A percentile compares a stretch with the other conserved stretches of the same genome.
Evolutionary conservation across 2,888 invertebrate species (phyloP).

Genomic region (Nomada flava): DNA sequence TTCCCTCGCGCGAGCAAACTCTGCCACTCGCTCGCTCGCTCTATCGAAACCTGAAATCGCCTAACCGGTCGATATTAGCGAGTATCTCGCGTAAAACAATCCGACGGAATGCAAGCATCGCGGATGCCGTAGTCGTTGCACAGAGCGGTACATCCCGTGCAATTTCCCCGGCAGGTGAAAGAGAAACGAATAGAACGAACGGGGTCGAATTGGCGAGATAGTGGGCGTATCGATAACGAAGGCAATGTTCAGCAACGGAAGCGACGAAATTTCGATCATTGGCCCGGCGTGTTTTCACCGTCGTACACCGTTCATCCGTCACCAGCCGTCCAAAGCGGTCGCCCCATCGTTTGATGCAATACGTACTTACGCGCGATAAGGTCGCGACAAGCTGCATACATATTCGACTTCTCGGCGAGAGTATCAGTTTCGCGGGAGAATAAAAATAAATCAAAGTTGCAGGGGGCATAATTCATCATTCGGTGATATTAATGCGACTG

Average conservation of each 20-base stretch:
- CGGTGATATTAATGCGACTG: conserved; percentile 79
- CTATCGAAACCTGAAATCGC: conserved; percentile 48
- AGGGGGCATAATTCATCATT: conserved; percentile 78
- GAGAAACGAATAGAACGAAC: background rate
- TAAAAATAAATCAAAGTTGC: conserved; percentile 67
- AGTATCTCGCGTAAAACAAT: conserved; percentile 59
- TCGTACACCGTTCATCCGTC: conserved; percentile 39
- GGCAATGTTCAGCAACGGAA: background rate
- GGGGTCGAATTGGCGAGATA: no score
- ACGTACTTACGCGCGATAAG: conserved; percentile 55
- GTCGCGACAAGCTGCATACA: conserved; percentile 53
- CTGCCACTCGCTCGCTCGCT: background rate
- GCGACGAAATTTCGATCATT: conserved; percentile 37
- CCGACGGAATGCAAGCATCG: conserved; percentile 46
- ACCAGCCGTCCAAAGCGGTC: conserved; percentile 1
- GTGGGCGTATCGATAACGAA: background rate
- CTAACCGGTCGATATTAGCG: conserved; percentile 49
- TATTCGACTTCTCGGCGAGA: conserved; percentile 35
- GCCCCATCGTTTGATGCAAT: conserved; percentile 44
- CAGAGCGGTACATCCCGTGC: conserved; percentile 57
- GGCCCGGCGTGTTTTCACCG: conserved; percentile 29
- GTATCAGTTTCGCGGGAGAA: conserved; percentile 57
- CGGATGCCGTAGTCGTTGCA: conserved; percentile 21
- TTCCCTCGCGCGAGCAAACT: background rate
- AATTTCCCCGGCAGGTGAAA: background rate